Evolutionary conservation across 1,140 invertebrate species (phyloP).

Genomic region (Caligus rogercresseyi): DNA sequence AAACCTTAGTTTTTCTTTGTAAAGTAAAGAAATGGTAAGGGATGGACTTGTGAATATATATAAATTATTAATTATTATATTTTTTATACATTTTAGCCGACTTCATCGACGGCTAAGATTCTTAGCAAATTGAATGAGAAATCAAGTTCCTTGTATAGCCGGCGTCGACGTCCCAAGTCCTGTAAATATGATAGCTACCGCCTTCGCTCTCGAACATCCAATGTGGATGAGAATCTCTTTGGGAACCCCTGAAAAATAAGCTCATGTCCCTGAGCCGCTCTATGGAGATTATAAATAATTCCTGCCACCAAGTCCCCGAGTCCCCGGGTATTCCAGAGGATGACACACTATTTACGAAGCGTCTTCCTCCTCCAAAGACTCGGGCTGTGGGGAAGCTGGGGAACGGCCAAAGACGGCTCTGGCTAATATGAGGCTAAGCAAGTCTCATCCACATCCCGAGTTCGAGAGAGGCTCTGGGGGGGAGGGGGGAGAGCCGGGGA

Average conservation of each 20-base stretch:
- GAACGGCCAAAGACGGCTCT: constrained; percentile 1
- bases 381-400: neutral
- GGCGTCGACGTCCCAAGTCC: constrained; percentile 6
- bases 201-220: constrained; percentile 21
- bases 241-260: constrained; percentile 3
- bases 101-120: constrained; percentile 17
- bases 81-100: constrained; percentile 13
- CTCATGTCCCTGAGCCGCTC: neutral
- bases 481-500: neutral
- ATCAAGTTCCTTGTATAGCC: constrained; percentile 7
- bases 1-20: neutral
- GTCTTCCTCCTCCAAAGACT: neutral
- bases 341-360: neutral
- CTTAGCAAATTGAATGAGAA: constrained; percentile 17
- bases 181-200: constrained; percentile 1
- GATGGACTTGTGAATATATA: neutral
- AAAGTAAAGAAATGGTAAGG: constrained; percentile 17
- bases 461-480: neutral
- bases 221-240: constrained; percentile 13
- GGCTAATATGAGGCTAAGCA: neutral
- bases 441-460: neutral
- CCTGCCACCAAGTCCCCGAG: neutral
- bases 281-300: neutral
- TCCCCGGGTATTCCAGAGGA: neutral
- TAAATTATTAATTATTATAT: neutral